Evolutionary conservation across 2,888 invertebrate genomes (phyloP), one percentile per base, ranked within the genome.

Genomic region (Camponotus fellah): DNA sequence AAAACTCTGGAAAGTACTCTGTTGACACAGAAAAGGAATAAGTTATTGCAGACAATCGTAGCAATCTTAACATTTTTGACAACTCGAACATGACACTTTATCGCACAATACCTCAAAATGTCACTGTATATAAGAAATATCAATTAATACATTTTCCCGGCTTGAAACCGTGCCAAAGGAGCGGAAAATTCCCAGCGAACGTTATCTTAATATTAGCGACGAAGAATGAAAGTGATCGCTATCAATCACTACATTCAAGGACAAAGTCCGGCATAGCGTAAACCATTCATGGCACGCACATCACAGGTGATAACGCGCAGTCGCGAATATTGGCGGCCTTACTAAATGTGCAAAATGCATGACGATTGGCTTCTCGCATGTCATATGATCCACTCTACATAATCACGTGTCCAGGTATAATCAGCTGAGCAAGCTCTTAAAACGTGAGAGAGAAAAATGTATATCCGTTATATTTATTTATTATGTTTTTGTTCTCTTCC

Each of bases 241-340:
- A 34, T 76, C 34, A 34, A 37, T 34, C 17, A 12, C 9, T 34
- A 62, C 12, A 10, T 21, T 8, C 17, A 43, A 12, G 49, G 17
- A 14, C 68, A 21, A 76, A 53, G 53, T 68, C 68, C 68, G 21
- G n/a, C 75, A 37, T n/a, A 66, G 9, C 43, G 32, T 17, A 32
- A 0, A 26, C 40, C 53, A 56, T 68, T 53, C n/a, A 3, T 12
- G 66, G 26, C 68, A 68, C 76, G 76, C 53, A 46, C 43, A 6
- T 21, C 49, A 12, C 46, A 56, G 76, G 76, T 53, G 17, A 46
- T 14, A 10, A 0, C 26, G 66, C 76, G 76, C 76, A 76, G 76
- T 17, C 76, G 76, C 76, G 21, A 75, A n/a, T 37, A 34, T 46
- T 14, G 14, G 21, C 9, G 32, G 17, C 14, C 5, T 14, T 14